phyloP scores from a whole-genome alignment of 2,113 vertebrate genomes.

The Perca schrenkii region DNA sequence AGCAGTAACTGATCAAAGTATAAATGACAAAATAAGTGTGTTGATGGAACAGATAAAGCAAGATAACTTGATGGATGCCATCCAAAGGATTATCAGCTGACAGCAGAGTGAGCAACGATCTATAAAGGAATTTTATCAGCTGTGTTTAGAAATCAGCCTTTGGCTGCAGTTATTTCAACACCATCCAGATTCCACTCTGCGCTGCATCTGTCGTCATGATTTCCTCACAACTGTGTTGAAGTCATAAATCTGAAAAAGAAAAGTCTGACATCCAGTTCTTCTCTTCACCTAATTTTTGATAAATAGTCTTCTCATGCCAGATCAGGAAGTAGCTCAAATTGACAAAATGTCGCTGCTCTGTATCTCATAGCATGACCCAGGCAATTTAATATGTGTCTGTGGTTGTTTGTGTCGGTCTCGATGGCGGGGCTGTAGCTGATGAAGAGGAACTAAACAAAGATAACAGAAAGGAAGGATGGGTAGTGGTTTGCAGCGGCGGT shows the following conservation, averaged over 20 bases:
- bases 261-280: neutral
- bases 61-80: neutral
- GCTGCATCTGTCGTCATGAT: neutral
- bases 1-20: neutral
- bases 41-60: too few species aligned
- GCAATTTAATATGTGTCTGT: neutral
- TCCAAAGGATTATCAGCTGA: neutral
- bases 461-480: constrained; percentile 1
- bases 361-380: neutral
- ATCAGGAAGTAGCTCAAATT: constrained; percentile 2
- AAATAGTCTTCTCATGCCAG: neutral
- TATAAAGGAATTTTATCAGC: neutral
- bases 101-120: neutral
- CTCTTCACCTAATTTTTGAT: neutral
- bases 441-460: neutral
- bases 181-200: neutral
- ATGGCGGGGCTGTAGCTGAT: neutral
- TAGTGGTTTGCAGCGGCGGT: neutral
- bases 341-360: neutral
- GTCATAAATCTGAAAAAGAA: neutral
- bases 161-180: neutral
- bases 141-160: neutral
- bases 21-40: neutral
- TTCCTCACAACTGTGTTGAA: too few species aligned
- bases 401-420: neutral